Conservation (phyloP, 2,113 vertebrate species). For the Gnathonemus longibarbis region DNA sequence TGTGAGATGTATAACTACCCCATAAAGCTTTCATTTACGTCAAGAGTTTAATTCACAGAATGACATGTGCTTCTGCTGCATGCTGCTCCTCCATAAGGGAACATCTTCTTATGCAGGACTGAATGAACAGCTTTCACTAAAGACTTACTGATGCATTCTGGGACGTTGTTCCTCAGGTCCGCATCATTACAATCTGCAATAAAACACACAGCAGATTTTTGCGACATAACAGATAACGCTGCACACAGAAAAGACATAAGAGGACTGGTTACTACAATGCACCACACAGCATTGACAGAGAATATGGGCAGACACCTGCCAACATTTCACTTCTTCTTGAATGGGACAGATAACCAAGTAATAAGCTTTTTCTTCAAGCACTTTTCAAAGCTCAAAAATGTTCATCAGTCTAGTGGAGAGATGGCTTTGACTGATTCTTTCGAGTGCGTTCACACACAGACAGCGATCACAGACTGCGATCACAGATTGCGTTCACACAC, state of each 20-base stretch:
- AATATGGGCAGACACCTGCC: neutral
- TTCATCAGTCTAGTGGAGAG: neutral
- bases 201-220: constrained; percentile 8
- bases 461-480: neutral
- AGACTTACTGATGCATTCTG: constrained; percentile 74
- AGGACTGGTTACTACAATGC: neutral
- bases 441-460: neutral
- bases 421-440: neutral
- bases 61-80: neutral
- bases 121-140: neutral
- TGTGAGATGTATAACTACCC: neutral
- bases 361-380: neutral
- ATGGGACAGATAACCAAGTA: neutral
- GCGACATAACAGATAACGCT: neutral
- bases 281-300: neutral
- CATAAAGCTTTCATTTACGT: neutral
- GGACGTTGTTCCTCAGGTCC: constrained; percentile 64
- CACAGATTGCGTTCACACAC: neutral
- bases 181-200: constrained; percentile 65
- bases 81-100: neutral
- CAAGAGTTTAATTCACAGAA: neutral
- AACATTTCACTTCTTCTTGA: neutral
- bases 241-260: neutral
- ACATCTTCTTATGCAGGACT: neutral
- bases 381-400: neutral